Base-by-base conservation (phyloP, 2,797 vertebrate species). In the Setipinna tenuifilis region DNA sequence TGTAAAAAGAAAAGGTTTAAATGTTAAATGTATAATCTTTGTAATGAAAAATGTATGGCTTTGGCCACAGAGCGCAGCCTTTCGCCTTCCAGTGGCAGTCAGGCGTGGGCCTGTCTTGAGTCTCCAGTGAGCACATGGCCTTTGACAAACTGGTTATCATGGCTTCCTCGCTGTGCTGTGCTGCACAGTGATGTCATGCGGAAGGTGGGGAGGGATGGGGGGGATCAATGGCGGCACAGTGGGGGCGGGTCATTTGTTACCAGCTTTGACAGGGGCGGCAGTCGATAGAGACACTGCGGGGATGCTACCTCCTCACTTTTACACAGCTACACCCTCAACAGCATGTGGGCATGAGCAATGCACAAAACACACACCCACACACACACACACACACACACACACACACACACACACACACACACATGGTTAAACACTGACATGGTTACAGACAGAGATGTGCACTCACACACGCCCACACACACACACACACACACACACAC, bases 201-300 rank as follows among this genome's bases (percentile, higher is more conserved):
- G 90, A n/a, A n/a, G n/a, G n/a, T n/a, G n/a, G n/a, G n/a, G n/a
- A n/a, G n/a, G n/a, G n/a, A n/a, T n/a, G 83, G 86, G 91, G 94
- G 61, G 82, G 75, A 94, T 94, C 94, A 93, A 91, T 93, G 94
- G 89, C 87, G 87, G 81, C 78, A 23, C 31, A 90, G 89, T 87
- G 92, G 92, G 90, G 87, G 86, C 86, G 87, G 90, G 90, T 91
- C 90, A 95, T 95, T 94, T 94, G 93, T 95, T 92, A 93, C 92
- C 91, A 90, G 88, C 92, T 92, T 90, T 93, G 93, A 95, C 93
- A 93, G 93, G 88, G 71, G 89, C 87, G 81, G 80, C 91, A 92
- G 93, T 95, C 95, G 95, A 95, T 96, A 95, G 93, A 93, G 88
- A 88, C 90, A 92, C 91, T 90, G 93, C 91, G 91, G 91, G 48